Conservation (phyloP, 2,888 invertebrate genomes). For the Drosophila austrosaltans region DNA sequence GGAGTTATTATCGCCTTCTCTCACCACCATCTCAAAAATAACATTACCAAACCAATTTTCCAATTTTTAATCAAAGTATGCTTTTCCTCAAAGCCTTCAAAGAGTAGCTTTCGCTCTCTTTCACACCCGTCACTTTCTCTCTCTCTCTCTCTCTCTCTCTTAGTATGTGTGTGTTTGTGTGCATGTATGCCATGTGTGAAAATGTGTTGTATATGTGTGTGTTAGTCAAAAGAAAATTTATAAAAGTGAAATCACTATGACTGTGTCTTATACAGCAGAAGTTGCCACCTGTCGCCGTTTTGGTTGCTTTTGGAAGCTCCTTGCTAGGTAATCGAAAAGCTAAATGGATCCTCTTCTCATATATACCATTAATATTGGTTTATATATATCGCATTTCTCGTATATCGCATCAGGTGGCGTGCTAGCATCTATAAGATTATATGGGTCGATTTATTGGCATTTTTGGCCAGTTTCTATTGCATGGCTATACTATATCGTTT, state of each 20-base stretch:
- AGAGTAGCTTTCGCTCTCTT: too few species aligned
- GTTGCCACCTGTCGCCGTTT: constrained; percentile 75
- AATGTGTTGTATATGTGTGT: constrained; percentile 34
- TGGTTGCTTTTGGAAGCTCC: constrained; percentile 76
- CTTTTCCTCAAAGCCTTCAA: too few species aligned
- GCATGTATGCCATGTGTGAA: background rate
- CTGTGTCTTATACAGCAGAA: constrained; percentile 78
- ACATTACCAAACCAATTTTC: too few species aligned
- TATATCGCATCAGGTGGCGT: constrained; percentile 88
- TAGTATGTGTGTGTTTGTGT: too few species aligned
- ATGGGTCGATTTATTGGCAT: constrained; percentile 93
- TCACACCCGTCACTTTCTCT: too few species aligned
- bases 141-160: too few species aligned
- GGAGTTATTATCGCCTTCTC: too few species aligned
- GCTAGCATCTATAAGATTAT: constrained; percentile 97
- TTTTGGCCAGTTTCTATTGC: constrained; percentile 90
- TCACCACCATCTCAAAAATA: too few species aligned
- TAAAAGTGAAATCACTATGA: constrained; percentile 56
- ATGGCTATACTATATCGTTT: constrained; percentile 64
- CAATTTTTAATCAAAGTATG: too few species aligned
- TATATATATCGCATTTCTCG: background rate
- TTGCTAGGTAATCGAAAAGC: constrained; percentile 81
- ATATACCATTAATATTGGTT: too few species aligned
- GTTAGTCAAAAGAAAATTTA: background rate
- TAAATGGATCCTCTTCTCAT: background rate